Evolutionary conservation across 2,113 vertebrate species (phyloP).

Genomic region (Pseudopipra pipra): DNA sequence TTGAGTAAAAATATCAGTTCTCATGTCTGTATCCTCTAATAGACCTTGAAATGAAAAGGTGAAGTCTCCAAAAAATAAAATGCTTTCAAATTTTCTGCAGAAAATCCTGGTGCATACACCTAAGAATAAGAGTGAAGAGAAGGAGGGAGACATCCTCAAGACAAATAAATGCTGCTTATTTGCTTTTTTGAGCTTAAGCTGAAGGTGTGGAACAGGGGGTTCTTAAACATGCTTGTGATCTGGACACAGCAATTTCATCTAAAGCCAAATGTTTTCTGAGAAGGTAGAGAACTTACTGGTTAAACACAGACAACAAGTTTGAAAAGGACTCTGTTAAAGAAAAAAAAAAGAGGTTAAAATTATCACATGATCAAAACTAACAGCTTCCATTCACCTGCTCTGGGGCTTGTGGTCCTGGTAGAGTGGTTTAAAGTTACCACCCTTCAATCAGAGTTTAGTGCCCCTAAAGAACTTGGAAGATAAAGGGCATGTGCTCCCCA

Average conservation of each 20-base stretch:
- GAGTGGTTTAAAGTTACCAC: background rate
- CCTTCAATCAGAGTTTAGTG: background rate
- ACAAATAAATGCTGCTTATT: background rate
- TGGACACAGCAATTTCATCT: background rate
- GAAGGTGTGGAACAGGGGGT: background rate
- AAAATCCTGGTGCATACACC: background rate
- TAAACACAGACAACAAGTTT: background rate
- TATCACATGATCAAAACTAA: rapidly evolving
- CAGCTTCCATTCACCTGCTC: background rate
- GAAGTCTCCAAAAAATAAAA: background rate
- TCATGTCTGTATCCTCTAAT: background rate
- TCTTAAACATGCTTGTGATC: background rate
- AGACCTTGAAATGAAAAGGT: background rate
- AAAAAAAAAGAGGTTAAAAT: background rate
- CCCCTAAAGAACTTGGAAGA: background rate
- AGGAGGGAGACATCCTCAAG: background rate
- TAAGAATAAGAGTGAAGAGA: background rate
- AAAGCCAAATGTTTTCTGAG: background rate
- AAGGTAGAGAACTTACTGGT: background rate
- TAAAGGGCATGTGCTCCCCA: rapidly evolving
- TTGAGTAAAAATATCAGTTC: background rate
- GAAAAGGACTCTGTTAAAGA: background rate
- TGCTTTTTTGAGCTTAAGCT: background rate
- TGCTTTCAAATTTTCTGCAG: background rate
- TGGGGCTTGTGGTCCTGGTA: background rate